Evolutionary conservation across 30 jellyfish, hydroid and myxozoan genomes (phyloP).

Genomic region (Haliclystus octoradiatus): DNA sequence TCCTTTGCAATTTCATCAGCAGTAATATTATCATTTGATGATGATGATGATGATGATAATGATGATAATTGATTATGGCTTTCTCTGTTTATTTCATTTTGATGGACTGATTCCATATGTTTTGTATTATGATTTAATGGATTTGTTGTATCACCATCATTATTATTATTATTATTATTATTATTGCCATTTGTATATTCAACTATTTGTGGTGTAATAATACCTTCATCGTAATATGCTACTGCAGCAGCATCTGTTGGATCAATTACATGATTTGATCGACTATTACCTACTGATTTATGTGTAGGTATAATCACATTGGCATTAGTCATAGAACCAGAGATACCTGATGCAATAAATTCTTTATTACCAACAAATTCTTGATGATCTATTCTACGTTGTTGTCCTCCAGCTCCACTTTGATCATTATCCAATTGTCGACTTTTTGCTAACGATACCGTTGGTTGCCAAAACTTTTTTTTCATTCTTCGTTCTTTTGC

Average conservation of each 20-base stretch:
- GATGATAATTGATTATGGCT: background rate
- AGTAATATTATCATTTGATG: background rate
- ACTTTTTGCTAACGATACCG: background rate
- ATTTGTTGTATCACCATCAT: background rate
- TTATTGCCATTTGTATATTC: background rate
- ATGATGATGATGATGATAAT: background rate
- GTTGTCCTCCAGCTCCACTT: background rate
- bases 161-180: too few relatives aligned
- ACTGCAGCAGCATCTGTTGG: background rate
- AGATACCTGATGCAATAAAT: background rate
- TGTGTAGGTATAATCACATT: background rate
- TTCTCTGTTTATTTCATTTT: background rate
- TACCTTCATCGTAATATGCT: background rate
- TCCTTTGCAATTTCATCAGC: background rate
- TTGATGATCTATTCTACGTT: background rate
- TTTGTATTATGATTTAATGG: background rate
- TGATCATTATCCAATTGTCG: background rate
- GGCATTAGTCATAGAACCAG: background rate
- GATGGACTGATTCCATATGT: background rate
- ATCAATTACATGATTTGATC: background rate
- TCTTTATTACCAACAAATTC: background rate
- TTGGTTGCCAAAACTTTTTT: background rate
- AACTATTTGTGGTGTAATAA: background rate
- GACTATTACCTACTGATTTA: too few relatives aligned
- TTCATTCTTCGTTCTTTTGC: background rate